Percentiles rank a stretch among this genome's conserved stretches.
Evolutionary conservation across 2,888 invertebrate genomes (phyloP).

Genomic region (Ochropacha duplaris): DNA sequence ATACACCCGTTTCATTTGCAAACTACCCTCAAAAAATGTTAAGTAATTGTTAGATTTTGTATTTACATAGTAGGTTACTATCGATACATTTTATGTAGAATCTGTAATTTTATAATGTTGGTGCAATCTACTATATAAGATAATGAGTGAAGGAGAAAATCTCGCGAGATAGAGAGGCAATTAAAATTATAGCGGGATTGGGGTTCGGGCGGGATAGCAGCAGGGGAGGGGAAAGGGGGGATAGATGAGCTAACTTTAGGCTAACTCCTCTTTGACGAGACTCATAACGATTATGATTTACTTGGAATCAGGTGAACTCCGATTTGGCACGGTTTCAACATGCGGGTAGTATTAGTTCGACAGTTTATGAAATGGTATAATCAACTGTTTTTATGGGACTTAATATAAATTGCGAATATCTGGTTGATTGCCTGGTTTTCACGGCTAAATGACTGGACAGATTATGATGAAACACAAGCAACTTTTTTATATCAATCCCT

Average conservation of each 20-base stretch:
- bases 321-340: background rate
- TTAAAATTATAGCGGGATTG: constrained; percentile 43
- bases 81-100: no score
- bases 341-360: background rate
- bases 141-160: constrained; percentile 6
- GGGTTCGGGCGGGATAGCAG: constrained; percentile 7
- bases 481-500: no score
- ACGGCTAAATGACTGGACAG: no score
- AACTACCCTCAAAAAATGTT: no score
- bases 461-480: no score
- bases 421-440: no score
- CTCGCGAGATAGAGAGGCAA: constrained; percentile 24
- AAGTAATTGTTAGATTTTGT: no score
- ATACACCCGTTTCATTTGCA: no score
- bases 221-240: background rate
- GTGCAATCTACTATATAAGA: background rate
- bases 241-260: background rate
- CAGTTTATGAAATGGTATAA: background rate
- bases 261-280: constrained; percentile 26
- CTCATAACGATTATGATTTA: constrained; percentile 21
- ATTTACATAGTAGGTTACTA: no score
- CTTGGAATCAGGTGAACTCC: background rate
- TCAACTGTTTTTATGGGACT: no score
- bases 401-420: no score
- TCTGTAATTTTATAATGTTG: background rate